Evolutionary conservation across 1,140 invertebrate genomes (phyloP).

Genomic region (Drosophila subpulchrella): DNA sequence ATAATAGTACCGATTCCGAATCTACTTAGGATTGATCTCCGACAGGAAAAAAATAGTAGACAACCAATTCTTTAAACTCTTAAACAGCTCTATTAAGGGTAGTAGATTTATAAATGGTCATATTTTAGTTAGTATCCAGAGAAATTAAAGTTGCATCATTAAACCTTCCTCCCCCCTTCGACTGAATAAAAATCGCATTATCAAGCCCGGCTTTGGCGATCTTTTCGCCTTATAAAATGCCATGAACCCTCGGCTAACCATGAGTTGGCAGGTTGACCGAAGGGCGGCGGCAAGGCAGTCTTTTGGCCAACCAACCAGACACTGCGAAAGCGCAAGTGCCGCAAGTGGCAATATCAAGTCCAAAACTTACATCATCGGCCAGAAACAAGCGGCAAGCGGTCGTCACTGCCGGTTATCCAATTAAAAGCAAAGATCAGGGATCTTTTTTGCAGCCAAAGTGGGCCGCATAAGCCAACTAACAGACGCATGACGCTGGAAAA

Average conservation of each 20-base stretch:
- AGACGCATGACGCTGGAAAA: constrained; percentile 35
- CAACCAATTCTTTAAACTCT: neutral
- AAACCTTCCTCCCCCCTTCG: constrained; percentile 4
- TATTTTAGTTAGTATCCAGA: neutral
- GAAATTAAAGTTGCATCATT: constrained; percentile 22
- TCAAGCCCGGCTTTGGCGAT: constrained; percentile 16
- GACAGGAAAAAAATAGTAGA: neutral
- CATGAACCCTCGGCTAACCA: constrained; percentile 37
- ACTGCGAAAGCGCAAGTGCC: constrained; percentile 40
- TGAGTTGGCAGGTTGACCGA: constrained; percentile 39
- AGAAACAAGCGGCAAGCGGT: constrained; percentile 39
- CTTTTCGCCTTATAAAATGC: constrained; percentile 23
- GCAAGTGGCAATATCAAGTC: constrained; percentile 79
- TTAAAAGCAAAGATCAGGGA: constrained; percentile 80
- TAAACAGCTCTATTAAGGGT: neutral
- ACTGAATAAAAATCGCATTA: constrained; percentile 34
- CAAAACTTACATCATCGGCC: constrained; percentile 69
- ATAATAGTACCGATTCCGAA: too few species aligned
- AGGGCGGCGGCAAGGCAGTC: constrained; percentile 29
- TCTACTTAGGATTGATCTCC: too few species aligned
- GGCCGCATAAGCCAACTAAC: constrained; percentile 24
- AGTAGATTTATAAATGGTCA: neutral
- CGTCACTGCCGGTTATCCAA: constrained; percentile 72
- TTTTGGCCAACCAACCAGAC: constrained; percentile 4
- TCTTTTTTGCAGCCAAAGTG: constrained; percentile 65